These are phyloP conservation scores for Hippoglossus stenolepis DNA, from an alignment of 2,113 vertebrate genomes.

Conservation along the genomic window DNA sequence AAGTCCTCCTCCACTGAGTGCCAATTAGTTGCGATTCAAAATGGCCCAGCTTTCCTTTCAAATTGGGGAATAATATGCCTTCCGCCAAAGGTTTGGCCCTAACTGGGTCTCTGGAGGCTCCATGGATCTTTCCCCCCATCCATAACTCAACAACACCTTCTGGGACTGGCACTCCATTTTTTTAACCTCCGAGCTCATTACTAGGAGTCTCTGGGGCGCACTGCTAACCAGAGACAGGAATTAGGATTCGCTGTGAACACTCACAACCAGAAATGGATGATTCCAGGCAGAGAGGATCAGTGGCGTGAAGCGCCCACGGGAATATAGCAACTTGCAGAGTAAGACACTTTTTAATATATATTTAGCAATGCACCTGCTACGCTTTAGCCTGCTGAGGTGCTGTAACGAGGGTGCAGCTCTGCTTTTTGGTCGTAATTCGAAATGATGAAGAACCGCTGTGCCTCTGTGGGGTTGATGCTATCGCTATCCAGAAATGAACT, in stretches of 20 bases:
- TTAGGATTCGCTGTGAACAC: conserved; percentile 85
- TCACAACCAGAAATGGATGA: conserved; percentile 84
- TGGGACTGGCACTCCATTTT: conserved; percentile 88
- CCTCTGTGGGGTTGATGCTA: conserved; percentile 48
- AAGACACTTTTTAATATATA: conserved; percentile 82
- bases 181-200: conserved; percentile 90
- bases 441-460: conserved; percentile 69
- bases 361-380: conserved; percentile 84
- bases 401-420: conserved; percentile 53
- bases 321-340: conserved; percentile 79
- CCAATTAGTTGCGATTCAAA: conserved; percentile 78
- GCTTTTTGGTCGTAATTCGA: conserved; percentile 59
- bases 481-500: conserved; percentile 25
- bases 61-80: conserved; percentile 72
- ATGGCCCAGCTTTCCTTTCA: conserved; percentile 75
- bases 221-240: conserved; percentile 90
- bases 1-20: conserved; percentile 53
- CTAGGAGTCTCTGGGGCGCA: conserved; percentile 83
- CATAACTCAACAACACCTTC: conserved; percentile 85
- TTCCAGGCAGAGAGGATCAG: conserved; percentile 78
- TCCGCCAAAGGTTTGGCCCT: conserved; percentile 73
- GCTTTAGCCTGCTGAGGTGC: conserved; percentile 66
- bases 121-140: conserved; percentile 61
- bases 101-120: conserved; percentile 76
- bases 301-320: conserved; percentile 72